A percentile compares a stretch with the other conserved stretches of the same genome.
phyloP scores from a whole-genome alignment of 2,888 invertebrate species.

The Erebia epiphron region DNA sequence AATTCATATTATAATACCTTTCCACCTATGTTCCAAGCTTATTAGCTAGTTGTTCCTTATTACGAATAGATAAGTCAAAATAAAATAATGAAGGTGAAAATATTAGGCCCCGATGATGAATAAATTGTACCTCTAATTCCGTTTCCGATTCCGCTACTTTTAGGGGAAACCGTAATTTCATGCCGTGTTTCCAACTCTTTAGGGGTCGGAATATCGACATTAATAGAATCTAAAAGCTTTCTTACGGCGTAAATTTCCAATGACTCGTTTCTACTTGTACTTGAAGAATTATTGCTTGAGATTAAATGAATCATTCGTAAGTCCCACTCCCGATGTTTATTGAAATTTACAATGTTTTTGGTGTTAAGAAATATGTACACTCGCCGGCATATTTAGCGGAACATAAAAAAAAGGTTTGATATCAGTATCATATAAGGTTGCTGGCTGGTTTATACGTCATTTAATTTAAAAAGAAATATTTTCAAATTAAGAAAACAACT shows the following conservation, averaged over 20 bases:
- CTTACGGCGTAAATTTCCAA: slow-evolving; percentile 63
- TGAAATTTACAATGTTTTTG: background rate
- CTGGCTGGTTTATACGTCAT: too few relatives aligned
- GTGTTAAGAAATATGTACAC: background rate
- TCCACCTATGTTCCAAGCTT: background rate
- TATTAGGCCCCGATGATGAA: slow-evolving; percentile 61
- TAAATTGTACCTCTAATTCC: slow-evolving; percentile 75
- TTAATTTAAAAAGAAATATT: too few relatives aligned
- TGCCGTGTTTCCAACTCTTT: slow-evolving; percentile 80
- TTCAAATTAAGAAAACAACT: too few relatives aligned
- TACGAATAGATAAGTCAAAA: slow-evolving; percentile 10
- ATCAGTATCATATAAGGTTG: too few relatives aligned
- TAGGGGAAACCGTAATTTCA: slow-evolving; percentile 79
- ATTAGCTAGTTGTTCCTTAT: background rate
- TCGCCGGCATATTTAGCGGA: too few relatives aligned
- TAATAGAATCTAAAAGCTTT: slow-evolving; percentile 78
- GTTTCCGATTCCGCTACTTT: slow-evolving; percentile 76
- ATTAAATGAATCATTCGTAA: background rate
- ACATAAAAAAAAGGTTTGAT: too few relatives aligned
- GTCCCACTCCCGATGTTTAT: background rate
- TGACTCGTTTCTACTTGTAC: slow-evolving; percentile 40
- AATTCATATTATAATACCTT: background rate
- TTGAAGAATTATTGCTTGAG: slow-evolving; percentile 6
- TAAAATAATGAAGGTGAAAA: slow-evolving; percentile 43
- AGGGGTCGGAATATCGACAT: slow-evolving; percentile 70